These are phyloP conservation scores for Eospalax fontanierii DNA, from an alignment of 2,797 vertebrate genomes.

Conservation along the genomic window DNA sequence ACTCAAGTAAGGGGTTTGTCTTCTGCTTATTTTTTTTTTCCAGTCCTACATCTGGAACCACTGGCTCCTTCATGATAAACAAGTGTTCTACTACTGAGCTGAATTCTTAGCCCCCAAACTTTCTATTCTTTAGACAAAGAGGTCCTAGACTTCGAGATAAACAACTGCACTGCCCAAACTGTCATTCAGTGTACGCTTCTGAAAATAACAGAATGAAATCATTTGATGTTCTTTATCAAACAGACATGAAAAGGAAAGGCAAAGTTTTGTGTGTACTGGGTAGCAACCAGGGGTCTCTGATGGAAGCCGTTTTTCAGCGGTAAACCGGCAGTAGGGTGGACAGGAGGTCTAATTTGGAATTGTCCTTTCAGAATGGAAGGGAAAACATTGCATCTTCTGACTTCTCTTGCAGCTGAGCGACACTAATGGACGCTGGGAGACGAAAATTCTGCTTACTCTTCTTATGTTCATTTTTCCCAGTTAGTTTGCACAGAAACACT, in stretches of 20 bases:
- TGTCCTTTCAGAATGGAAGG: not conserved
- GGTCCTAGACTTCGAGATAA: not conserved
- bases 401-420: not conserved
- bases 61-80: not conserved
- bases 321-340: not conserved
- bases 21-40: not conserved
- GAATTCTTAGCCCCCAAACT: not conserved
- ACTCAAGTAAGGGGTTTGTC: not conserved
- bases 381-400: not conserved
- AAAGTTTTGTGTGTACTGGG: not conserved
- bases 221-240: not conserved
- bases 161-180: not conserved
- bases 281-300: not conserved
- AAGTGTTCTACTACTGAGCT: not conserved
- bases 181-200: not conserved
- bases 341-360: not conserved
- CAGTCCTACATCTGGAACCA: not conserved
- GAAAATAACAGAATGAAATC: not conserved
- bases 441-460: not conserved
- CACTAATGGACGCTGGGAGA: not conserved
- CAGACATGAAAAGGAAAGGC: not conserved
- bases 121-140: slow-evolving; percentile 37
- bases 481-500: not conserved
- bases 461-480: not conserved
- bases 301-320: slow-evolving; percentile 1